Evolutionary conservation across 2,113 vertebrate genomes (phyloP).

Genomic region (zebrafish (Danio rerio)): DNA sequence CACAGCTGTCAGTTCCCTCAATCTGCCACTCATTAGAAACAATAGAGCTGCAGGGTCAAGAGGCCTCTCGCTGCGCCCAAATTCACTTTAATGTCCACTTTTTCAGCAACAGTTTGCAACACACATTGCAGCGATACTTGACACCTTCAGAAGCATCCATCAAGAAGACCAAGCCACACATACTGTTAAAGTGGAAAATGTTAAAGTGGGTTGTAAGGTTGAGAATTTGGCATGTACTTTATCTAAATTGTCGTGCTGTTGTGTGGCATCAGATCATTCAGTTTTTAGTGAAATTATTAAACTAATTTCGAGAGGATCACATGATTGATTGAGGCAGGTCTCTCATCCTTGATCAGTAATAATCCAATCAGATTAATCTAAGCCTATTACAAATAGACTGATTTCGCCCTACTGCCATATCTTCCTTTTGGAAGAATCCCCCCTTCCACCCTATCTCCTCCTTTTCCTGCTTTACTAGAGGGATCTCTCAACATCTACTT

Average conservation of each 20-base stretch:
- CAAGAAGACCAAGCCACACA: background rate
- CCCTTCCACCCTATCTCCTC: too few species aligned
- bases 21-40: constrained; percentile 81
- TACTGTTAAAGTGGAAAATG: background rate
- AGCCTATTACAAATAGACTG: too few species aligned
- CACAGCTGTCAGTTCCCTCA: constrained; percentile 73
- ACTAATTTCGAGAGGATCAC: too few species aligned
- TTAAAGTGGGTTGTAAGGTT: background rate
- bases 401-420: too few species aligned
- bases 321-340: too few species aligned
- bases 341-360: too few species aligned
- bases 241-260: background rate
- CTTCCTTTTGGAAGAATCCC: too few species aligned
- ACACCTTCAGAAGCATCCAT: constrained; percentile 45
- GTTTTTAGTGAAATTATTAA: too few species aligned
- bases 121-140: constrained; percentile 82
- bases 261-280: background rate
- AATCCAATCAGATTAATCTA: too few species aligned
- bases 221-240: constrained; percentile 6
- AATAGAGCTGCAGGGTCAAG: constrained; percentile 28
- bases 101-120: constrained; percentile 92
- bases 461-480: too few species aligned
- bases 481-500: too few species aligned
- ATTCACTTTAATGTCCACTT: constrained; percentile 73
- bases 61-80: constrained; percentile 62